These are phyloP conservation scores for Squalus acanthias DNA, from an alignment of 2,797 vertebrate genomes.

Conservation along the genomic window DNA sequence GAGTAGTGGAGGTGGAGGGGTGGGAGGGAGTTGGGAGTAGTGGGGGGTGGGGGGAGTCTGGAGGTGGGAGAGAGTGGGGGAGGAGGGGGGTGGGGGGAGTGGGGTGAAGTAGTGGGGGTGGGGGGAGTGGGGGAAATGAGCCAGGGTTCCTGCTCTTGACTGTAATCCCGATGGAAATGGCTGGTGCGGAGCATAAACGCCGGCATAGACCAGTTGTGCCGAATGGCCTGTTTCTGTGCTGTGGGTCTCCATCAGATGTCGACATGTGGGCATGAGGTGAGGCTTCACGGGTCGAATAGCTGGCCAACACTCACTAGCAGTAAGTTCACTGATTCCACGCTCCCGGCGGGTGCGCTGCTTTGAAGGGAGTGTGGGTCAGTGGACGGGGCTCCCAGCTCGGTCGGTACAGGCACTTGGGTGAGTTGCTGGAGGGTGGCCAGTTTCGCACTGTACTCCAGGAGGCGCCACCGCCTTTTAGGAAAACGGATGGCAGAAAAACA, in stretches of 20 bases:
- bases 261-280: background rate
- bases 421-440: background rate
- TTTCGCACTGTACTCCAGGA: background rate
- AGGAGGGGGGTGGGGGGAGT: no score
- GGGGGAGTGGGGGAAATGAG: background rate
- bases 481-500: background rate
- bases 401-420: background rate
- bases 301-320: background rate
- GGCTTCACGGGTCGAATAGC: background rate
- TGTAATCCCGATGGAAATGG: background rate
- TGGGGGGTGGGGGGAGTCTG: no score
- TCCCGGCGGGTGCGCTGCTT: no score
- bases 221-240: background rate
- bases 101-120: background rate
- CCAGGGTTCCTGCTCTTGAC: background rate
- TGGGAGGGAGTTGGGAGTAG: no score
- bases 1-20: no score
- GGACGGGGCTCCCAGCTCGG: background rate
- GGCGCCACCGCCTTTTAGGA: background rate
- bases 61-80: no score
- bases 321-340: background rate
- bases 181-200: background rate
- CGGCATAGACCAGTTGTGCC: background rate
- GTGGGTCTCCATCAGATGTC: background rate
- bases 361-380: no score